Percentiles rank a stretch among this genome's conserved stretches.
These are phyloP conservation scores for Hypomesus transpacificus DNA, from an alignment of 2,113 vertebrate genomes.

Conservation along the genomic window DNA sequence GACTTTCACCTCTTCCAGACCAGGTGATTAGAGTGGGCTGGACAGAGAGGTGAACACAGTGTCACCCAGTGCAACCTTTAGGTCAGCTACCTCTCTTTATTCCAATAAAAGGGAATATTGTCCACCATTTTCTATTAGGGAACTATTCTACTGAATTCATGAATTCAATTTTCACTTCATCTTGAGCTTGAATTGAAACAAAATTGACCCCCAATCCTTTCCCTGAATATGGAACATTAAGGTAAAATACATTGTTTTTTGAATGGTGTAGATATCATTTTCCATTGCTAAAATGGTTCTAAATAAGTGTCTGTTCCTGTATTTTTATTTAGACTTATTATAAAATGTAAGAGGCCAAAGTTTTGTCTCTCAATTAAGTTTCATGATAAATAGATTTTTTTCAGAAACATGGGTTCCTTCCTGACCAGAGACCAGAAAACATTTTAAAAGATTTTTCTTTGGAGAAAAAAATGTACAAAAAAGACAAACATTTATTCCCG, in stretches of 20 bases:
- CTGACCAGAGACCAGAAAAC: slow-evolving; percentile 34
- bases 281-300: slow-evolving; percentile 7
- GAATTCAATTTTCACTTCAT: not conserved
- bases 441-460: slow-evolving; percentile 38
- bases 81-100: not conserved
- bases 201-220: not conserved
- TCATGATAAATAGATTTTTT: slow-evolving; percentile 10
- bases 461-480: slow-evolving; percentile 34
- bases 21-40: not conserved
- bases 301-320: slow-evolving; percentile 1
- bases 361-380: slow-evolving; percentile 21
- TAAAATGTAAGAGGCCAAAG: slow-evolving; percentile 7
- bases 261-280: slow-evolving; percentile 15
- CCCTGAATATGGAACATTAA: not conserved
- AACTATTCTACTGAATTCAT: not conserved
- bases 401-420: slow-evolving; percentile 10
- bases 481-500: slow-evolving; percentile 43
- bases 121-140: not conserved
- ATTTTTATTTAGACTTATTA: slow-evolving; percentile 10
- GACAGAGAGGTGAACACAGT: not conserved
- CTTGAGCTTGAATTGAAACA: slow-evolving; percentile 3
- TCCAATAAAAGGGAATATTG: not conserved
- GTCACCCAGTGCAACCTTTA: not conserved
- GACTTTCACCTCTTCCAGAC: slow-evolving; percentile 15
- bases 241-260: not conserved